Base-by-base conservation (phyloP, 1,140 invertebrate genomes). In the Arctopsyche grandis region DNA sequence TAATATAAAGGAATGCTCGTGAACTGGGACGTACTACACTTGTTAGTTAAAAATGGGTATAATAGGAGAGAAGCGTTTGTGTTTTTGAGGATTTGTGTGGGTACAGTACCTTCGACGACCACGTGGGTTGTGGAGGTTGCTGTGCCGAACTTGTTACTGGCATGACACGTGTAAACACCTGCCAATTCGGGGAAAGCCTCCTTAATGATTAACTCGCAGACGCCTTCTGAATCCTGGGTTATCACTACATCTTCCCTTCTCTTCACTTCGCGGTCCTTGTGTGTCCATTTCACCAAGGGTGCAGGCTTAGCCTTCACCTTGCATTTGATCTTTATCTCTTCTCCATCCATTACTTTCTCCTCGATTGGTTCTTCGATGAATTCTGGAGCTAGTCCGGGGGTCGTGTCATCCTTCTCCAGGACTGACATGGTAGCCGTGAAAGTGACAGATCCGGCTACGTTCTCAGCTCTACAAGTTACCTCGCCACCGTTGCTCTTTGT, bases 111-210 rank as follows among this genome's bases (percentile, higher is more conserved):
- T 93, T 97, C 95, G 79, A 97, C 94, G 84, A 93, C 88, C 60
- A 97, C 91, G 78, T 92, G 91, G 84, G 96, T 92, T 84, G 92
- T 92, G 83, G 94, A 96, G 80, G 93, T 89, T 74, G 93, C 93
- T 87, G 95, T 93, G 69, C 98, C 98, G 83, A 94, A 92, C 84
- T 91, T 90, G 89, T 99, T 99, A 29, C 91, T 89, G 71, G 97
- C 95, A 81, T 89, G 87, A 86, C 96, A 97, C 73, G 91, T 92
- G 86, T 98, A 98, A 86, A 92, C 91, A 21, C 97, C 97, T 82
- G 93, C 92, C 91, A 98, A 96, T 91, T 98, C 97, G 4, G 96
- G 96, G 86, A 98, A 98, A 26, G 97, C 96, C 91, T 98, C 96
- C 63, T 91, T 91, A 83, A 99, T 97, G 79, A 93, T 91, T 78